phyloP scores from a whole-genome alignment of 2,797 vertebrate species.

The Dryobates pubescens region DNA sequence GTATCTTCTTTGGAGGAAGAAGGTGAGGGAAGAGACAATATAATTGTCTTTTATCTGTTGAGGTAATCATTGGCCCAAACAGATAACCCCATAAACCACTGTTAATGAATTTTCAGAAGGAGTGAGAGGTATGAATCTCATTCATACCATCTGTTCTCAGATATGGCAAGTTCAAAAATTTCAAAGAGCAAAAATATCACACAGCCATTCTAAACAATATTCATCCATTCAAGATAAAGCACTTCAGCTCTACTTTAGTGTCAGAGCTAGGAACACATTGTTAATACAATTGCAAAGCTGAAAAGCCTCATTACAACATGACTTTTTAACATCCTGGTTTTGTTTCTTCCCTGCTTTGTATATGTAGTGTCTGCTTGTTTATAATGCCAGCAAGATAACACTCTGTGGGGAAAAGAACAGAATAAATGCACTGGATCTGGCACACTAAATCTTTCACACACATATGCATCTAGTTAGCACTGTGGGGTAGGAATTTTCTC shows the following conservation, averaged over 20 bases:
- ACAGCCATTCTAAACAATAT: neutral
- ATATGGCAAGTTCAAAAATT: neutral
- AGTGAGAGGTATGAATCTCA: neutral
- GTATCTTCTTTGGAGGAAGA: neutral
- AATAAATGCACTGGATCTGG: neutral
- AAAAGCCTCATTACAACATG: neutral
- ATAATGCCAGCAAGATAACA: neutral
- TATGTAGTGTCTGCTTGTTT: neutral
- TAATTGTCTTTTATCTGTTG: neutral
- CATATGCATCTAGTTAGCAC: neutral
- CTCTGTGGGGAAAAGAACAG: neutral
- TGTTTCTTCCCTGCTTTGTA: rapidly evolving
- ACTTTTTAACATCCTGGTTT: neutral
- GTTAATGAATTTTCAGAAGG: neutral
- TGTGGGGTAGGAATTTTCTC: neutral
- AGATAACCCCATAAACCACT: neutral
- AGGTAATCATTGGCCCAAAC: neutral
- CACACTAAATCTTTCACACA: neutral
- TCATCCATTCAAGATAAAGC: neutral
- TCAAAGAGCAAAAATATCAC: neutral
- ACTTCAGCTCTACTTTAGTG: neutral
- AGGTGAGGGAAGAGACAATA: neutral
- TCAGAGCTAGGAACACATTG: neutral
- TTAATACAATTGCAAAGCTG: neutral
- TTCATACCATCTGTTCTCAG: neutral